Percentiles rank a stretch among this genome's conserved stretches.
phyloP scores from a whole-genome alignment of 2,888 invertebrate species.

The Nomada lathburiana region DNA sequence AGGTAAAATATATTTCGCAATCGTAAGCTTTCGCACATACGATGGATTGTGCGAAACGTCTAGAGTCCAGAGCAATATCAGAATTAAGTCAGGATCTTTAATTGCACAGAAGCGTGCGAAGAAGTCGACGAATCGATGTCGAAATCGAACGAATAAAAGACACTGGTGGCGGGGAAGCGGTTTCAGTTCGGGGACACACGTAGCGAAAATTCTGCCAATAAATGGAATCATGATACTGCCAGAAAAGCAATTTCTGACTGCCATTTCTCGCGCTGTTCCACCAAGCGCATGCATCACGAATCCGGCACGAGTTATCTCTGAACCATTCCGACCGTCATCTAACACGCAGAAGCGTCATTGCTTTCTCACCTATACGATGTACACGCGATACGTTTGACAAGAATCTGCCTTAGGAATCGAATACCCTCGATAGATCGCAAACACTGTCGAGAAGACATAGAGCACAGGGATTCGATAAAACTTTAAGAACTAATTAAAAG shows the following conservation, averaged over 20 bases:
- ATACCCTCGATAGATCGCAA: slow-evolving; percentile 10
- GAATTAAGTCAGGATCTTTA: too few species aligned
- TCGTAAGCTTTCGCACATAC: too few species aligned
- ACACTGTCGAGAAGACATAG: background rate
- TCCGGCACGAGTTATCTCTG: slow-evolving; percentile 28
- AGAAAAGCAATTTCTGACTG: slow-evolving; percentile 56
- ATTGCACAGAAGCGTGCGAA: background rate
- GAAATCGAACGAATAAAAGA: background rate
- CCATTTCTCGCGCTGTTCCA: slow-evolving; percentile 42
- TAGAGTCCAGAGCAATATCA: too few species aligned
- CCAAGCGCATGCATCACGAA: slow-evolving; percentile 39
- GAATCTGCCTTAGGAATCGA: background rate
- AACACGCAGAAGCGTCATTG: slow-evolving; percentile 19
- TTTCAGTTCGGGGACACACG: slow-evolving; percentile 33
- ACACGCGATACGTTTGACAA: slow-evolving; percentile 18
- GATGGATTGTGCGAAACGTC: too few species aligned
- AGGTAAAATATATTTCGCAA: too few species aligned
- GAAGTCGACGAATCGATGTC: background rate
- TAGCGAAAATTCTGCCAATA: slow-evolving; percentile 63
- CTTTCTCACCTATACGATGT: background rate
- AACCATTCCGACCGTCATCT: slow-evolving; percentile 30
- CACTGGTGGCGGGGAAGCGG: background rate
- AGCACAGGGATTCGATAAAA: background rate
- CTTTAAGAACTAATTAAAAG: background rate
- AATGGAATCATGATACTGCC: slow-evolving; percentile 53